Evolutionary conservation across 1,140 invertebrate genomes (phyloP).

Genomic region (Drosophila lacteicornis): DNA sequence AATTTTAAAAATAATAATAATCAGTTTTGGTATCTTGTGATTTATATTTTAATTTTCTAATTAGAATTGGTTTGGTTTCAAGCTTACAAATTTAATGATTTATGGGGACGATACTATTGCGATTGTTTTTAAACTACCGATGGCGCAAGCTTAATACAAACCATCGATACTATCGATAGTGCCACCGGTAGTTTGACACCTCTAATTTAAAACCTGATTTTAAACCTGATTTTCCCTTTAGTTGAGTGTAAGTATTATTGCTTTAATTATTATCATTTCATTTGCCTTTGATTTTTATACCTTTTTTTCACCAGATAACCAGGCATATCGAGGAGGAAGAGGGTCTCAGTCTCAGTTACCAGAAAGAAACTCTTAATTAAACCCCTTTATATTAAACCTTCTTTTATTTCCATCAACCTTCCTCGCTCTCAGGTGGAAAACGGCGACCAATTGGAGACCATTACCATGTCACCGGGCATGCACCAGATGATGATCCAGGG

Average conservation of each 20-base stretch:
- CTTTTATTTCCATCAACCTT: not conserved
- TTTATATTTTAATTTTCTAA: too few relatives aligned
- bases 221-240: constrained; percentile 1
- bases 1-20: too few relatives aligned
- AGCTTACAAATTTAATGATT: too few relatives aligned
- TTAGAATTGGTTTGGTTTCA: too few relatives aligned
- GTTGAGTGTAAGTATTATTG: not conserved
- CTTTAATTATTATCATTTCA: not conserved
- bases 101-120: too few relatives aligned
- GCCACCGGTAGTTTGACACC: too few relatives aligned
- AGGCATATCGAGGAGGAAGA: not conserved
- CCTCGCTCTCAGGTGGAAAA: constrained; percentile 87
- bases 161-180: too few relatives aligned
- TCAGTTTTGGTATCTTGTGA: too few relatives aligned
- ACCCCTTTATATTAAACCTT: too few relatives aligned
- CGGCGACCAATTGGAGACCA: constrained; percentile 89
- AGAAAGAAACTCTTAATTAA: not conserved
- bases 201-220: not conserved
- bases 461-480: constrained; percentile 89
- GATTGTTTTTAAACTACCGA: too few relatives aligned
- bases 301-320: not conserved
- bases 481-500: constrained; percentile 93
- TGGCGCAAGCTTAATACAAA: too few relatives aligned
- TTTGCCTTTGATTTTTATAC: not conserved
- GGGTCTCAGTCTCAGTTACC: not conserved